phyloP scores from a whole-genome alignment of 2,888 invertebrate species.

The Lutraria lutraria region DNA sequence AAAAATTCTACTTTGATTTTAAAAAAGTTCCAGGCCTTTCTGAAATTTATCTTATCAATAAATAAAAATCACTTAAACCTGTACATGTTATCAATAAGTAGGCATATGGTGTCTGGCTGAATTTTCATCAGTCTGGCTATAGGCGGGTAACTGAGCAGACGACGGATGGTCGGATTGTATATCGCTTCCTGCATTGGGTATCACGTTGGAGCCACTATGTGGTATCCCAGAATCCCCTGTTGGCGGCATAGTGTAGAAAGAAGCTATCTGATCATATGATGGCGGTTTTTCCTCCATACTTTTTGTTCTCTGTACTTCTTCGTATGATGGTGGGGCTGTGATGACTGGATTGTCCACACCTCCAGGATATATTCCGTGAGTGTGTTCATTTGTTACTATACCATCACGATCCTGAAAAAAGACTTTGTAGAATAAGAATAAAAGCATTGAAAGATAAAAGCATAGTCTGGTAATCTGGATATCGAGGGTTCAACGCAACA shows the following conservation, averaged over 20 bases:
- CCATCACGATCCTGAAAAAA: constrained; percentile 34
- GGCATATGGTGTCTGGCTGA: not conserved
- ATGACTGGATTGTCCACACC: constrained; percentile 50
- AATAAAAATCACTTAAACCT: not conserved
- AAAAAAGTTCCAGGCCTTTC: not conserved
- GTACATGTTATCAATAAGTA: not conserved
- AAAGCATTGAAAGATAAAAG: not conserved
- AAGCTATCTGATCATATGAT: constrained; percentile 52
- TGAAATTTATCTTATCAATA: not conserved
- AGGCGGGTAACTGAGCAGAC: not conserved
- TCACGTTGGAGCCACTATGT: not conserved
- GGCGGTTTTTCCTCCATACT: constrained; percentile 53
- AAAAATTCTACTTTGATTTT: not conserved
- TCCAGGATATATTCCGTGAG: not conserved
- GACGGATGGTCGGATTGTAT: not conserved
- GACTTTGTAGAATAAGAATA: not conserved
- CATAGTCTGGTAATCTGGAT: not conserved
- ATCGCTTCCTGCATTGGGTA: not conserved
- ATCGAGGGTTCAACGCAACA: too few relatives aligned
- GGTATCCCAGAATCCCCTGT: not conserved
- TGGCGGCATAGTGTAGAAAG: not conserved
- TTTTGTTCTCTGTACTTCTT: constrained; percentile 44
- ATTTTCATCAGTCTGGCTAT: not conserved
- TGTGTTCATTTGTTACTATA: constrained; percentile 29
- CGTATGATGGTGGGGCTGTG: constrained; percentile 48